phyloP scores from a whole-genome alignment of 2,797 vertebrate species.

The Coregonus ussuriensis region DNA sequence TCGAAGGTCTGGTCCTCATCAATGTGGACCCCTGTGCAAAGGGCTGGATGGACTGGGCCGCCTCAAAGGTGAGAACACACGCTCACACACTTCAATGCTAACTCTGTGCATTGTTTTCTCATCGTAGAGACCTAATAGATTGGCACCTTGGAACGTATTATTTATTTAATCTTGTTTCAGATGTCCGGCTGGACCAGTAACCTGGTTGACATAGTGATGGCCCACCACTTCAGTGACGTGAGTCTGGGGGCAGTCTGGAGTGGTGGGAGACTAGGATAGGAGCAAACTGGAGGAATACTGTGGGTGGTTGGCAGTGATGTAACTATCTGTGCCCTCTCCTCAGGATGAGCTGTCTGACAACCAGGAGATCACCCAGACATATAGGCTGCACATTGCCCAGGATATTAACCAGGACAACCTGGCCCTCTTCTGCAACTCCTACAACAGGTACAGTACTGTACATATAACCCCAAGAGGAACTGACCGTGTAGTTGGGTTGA shows the following conservation, averaged over 20 bases:
- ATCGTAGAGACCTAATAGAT: neutral
- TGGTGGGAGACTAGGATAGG: neutral
- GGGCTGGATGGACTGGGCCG: conserved; percentile 97
- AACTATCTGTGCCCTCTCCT: neutral
- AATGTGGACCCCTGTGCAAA: conserved; percentile 94
- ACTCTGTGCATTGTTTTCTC: neutral
- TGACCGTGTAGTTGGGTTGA: neutral
- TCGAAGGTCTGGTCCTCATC: conserved; percentile 92
- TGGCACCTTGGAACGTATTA: neutral
- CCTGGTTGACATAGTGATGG: conserved; percentile 89
- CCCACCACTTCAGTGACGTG: conserved; percentile 92
- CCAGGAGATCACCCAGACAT: conserved; percentile 90
- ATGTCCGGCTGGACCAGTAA: conserved; percentile 92
- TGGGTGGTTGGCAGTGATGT: neutral
- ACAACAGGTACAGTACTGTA: conserved; percentile 80
- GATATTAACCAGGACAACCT: conserved; percentile 95
- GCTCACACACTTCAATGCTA: neutral
- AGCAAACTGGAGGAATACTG: neutral
- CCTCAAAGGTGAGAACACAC: conserved; percentile 82
- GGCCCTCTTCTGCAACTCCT: conserved; percentile 86
- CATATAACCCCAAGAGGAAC: neutral
- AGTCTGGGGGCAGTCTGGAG: conserved; percentile 48
- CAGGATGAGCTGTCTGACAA: conserved; percentile 93
- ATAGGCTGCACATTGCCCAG: conserved; percentile 90
- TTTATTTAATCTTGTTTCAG: conserved; percentile 66